Percentiles rank a stretch among this genome's conserved stretches.
Evolutionary conservation across 2,888 invertebrate species (phyloP).

Genomic region (Cyclophora punctaria): DNA sequence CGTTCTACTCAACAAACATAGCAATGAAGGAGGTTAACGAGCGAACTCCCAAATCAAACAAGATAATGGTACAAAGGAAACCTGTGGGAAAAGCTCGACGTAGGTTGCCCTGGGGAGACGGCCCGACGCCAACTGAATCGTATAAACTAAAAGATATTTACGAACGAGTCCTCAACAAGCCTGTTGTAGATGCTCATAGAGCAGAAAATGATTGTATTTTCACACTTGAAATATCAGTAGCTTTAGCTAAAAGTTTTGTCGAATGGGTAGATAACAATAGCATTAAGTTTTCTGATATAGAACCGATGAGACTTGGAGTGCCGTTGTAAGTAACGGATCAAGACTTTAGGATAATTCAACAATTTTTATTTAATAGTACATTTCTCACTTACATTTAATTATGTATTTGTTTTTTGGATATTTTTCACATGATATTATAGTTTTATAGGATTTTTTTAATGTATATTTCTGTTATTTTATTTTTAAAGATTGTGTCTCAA

Average conservation of each 20-base stretch:
- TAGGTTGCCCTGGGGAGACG: constrained; percentile 34
- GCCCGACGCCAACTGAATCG: constrained; percentile 29
- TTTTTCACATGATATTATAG: too few relatives aligned
- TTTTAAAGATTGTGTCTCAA: too few relatives aligned
- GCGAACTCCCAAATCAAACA: constrained; percentile 31
- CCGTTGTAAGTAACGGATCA: constrained; percentile 3
- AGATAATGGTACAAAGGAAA: constrained; percentile 9
- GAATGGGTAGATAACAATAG: constrained; percentile 63
- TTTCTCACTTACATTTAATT: too few relatives aligned
- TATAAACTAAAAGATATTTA: constrained; percentile 76
- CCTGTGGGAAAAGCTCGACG: constrained; percentile 24
- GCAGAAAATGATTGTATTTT: constrained; percentile 81
- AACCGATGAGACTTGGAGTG: constrained; percentile 48
- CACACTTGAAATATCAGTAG: constrained; percentile 75
- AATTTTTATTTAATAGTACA: too few relatives aligned
- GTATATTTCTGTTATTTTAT: too few relatives aligned
- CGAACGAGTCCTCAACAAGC: constrained; percentile 62
- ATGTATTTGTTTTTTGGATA: too few relatives aligned
- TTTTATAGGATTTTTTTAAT: too few relatives aligned
- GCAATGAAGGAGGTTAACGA: constrained; percentile 37
- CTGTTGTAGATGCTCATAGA: constrained; percentile 68
- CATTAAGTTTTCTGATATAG: constrained; percentile 37
- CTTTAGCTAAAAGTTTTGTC: constrained; percentile 71
- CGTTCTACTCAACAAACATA: constrained; percentile 14
- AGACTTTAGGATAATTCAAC: too few relatives aligned